phyloP scores from a whole-genome alignment of 2,113 vertebrate genomes.

The Mormyrus iriodes region DNA sequence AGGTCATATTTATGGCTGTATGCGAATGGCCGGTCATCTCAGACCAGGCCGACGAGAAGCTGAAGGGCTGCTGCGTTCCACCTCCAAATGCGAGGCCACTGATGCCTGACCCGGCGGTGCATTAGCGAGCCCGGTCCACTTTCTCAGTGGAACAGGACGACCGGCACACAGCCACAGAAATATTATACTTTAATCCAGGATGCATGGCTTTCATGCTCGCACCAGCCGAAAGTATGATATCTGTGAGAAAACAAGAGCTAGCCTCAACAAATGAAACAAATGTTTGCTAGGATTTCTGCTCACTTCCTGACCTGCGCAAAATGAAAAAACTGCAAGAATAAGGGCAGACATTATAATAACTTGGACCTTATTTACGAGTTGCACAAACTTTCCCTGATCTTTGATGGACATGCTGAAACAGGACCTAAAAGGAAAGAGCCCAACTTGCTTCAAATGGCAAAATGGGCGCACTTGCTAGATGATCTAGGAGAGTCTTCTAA shows the following conservation, averaged over 20 bases:
- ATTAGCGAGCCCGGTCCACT: conserved; percentile 28
- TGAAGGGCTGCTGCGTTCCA: background rate
- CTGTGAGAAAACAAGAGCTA: conserved; percentile 50
- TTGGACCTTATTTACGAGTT: background rate
- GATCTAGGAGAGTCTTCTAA: background rate
- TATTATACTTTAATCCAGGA: conserved; percentile 41
- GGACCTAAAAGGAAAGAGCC: background rate
- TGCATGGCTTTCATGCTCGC: conserved; percentile 30
- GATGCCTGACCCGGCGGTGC: conserved; percentile 34
- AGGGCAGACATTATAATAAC: background rate
- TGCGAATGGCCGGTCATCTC: conserved; percentile 16
- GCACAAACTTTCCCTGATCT: background rate
- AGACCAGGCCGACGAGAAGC: background rate
- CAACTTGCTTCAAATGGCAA: background rate
- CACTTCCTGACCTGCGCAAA: background rate
- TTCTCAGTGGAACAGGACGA: conserved; percentile 21
- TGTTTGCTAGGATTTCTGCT: background rate
- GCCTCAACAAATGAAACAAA: conserved; percentile 29
- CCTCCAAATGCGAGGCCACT: conserved; percentile 29
- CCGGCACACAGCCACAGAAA: conserved; percentile 33
- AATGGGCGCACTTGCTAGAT: background rate
- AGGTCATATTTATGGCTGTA: conserved; percentile 28
- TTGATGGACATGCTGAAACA: background rate
- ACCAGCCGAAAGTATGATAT: conserved; percentile 36
- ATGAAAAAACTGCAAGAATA: background rate